phyloP scores from a whole-genome alignment of 2,797 vertebrate species.

The Manis pentadactyla region DNA sequence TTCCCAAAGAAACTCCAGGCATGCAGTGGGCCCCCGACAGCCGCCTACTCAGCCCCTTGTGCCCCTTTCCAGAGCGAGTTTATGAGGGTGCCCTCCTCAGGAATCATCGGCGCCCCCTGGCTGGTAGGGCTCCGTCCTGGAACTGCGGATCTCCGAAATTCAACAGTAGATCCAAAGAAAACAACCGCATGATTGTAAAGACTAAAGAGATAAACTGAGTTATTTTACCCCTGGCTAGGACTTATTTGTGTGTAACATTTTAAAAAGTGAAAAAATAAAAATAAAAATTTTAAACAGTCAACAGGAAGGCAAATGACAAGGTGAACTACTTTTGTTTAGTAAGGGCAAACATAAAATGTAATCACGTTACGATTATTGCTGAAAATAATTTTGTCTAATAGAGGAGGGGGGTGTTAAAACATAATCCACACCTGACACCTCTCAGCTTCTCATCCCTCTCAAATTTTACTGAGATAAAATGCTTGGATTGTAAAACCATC shows the following conservation, averaged over 20 bases:
- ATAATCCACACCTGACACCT: not conserved
- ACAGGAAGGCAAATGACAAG: not conserved
- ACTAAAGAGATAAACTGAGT: not conserved
- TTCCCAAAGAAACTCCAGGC: not conserved
- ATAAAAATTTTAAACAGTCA: not conserved
- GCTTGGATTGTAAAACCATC: not conserved
- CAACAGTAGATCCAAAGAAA: not conserved
- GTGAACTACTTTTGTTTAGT: not conserved
- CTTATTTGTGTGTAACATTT: not conserved
- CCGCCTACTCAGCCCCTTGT: no score
- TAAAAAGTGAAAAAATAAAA: no score
- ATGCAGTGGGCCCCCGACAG: accelerated
- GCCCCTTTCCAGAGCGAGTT: not conserved
- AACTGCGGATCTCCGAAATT: not conserved
- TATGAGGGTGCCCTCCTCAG: not conserved
- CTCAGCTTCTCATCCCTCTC: not conserved
- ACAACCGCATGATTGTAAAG: not conserved
- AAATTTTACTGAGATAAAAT: not conserved
- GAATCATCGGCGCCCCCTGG: not conserved
- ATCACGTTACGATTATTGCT: not conserved
- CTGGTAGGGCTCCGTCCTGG: no score
- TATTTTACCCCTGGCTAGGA: not conserved
- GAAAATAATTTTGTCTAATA: not conserved
- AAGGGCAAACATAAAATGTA: not conserved
- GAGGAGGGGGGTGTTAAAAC: not conserved